Percentiles rank a stretch among this genome's conserved stretches.
Evolutionary conservation across 2,797 vertebrate species (phyloP).

Genomic region (Chrosomus eos): DNA sequence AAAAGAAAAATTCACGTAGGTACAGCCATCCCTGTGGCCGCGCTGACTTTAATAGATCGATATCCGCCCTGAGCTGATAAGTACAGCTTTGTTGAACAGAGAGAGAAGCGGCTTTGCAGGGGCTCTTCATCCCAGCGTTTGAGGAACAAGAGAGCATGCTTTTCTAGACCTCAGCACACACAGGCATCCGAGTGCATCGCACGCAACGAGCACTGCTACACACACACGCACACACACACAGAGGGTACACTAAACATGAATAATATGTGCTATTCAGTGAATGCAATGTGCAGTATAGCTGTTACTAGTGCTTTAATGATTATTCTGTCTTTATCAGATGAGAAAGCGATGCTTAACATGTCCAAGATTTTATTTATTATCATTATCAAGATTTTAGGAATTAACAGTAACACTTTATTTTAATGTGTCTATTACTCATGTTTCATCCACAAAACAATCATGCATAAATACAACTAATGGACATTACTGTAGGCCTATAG

Average conservation of each 20-base stretch:
- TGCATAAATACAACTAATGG: neutral
- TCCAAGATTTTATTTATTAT: neutral
- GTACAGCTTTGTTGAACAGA: constrained; percentile 67
- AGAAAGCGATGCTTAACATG: neutral
- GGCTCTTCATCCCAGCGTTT: constrained; percentile 67
- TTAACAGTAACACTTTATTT: neutral
- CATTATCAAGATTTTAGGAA: neutral
- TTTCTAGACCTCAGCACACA: constrained; percentile 66
- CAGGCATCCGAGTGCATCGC: constrained; percentile 14
- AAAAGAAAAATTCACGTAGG: constrained; percentile 70
- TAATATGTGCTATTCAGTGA: neutral
- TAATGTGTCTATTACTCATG: neutral
- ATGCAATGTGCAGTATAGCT: neutral
- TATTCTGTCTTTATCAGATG: no score
- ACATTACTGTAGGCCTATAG: neutral
- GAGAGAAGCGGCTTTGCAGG: constrained; percentile 70
- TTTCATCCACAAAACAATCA: neutral
- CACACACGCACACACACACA: no score
- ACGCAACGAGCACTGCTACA: constrained; percentile 42
- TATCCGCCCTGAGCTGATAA: constrained; percentile 72
- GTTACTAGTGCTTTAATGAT: no score
- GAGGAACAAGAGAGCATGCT: constrained; percentile 66
- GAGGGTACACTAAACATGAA: neutral
- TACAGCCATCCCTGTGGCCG: constrained; percentile 74
- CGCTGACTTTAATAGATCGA: constrained; percentile 75